These are phyloP conservation scores for Polymixis lichenea DNA, from an alignment of 2,888 invertebrate species.

Conservation along the genomic window DNA sequence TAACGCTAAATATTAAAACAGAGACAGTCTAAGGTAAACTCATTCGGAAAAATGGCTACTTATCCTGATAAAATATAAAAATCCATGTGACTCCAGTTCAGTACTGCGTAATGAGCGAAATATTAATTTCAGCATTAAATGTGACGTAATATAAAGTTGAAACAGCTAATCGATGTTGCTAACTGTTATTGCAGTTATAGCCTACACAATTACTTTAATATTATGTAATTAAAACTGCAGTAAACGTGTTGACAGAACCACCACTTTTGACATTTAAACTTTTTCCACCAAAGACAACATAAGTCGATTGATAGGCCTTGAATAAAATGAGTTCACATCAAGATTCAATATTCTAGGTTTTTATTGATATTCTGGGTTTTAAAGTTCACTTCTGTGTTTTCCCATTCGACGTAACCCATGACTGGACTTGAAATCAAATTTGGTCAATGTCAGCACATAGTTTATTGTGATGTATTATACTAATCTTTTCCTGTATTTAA, in stretches of 20 bases:
- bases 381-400: conserved; percentile 24
- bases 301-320: neutral
- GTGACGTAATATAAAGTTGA: conserved; percentile 54
- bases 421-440: conserved; percentile 19
- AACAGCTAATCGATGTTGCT: conserved; percentile 60
- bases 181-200: conserved; percentile 61
- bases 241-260: conserved; percentile 49
- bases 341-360: neutral
- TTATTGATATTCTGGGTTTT: conserved; percentile 8
- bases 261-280: conserved; percentile 30
- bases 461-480: neutral
- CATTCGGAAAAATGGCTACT: conserved; percentile 9
- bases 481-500: conserved; percentile 1
- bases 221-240: conserved; percentile 60
- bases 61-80: conserved; percentile 32
- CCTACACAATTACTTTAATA: conserved; percentile 53
- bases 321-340: conserved; percentile 4
- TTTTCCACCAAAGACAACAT: conserved; percentile 41
- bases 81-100: conserved; percentile 27
- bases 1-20: neutral
- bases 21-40: neutral
- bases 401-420: conserved; percentile 19
- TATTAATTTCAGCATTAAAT: conserved; percentile 61
- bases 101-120: conserved; percentile 50
- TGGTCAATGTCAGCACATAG: neutral